These are phyloP conservation scores for Madoqua kirkii DNA, from an alignment of 2,113 vertebrate species.

Conservation along the genomic window DNA sequence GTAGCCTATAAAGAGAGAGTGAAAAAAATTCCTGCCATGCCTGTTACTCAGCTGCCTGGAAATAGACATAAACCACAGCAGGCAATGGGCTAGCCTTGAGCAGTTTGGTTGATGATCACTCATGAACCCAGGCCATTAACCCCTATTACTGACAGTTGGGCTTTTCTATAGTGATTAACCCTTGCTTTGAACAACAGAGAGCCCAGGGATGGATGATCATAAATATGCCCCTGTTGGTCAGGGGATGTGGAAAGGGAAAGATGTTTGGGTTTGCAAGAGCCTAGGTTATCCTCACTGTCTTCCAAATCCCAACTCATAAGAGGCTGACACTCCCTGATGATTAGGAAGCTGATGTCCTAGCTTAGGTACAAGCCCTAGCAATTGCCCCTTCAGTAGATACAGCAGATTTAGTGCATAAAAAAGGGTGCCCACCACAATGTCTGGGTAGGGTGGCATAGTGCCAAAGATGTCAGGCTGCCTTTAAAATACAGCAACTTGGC, in stretches of 20 bases:
- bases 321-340: neutral
- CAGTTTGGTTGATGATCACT: neutral
- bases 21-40: neutral
- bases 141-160: neutral
- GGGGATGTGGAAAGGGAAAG: neutral
- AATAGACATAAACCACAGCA: neutral
- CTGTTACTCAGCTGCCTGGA: neutral
- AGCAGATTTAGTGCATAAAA: neutral
- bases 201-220: neutral
- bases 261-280: neutral
- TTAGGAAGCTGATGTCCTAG: neutral
- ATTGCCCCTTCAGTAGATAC: neutral
- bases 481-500: neutral
- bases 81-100: neutral
- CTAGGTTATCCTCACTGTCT: neutral
- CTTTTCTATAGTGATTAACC: neutral
- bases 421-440: neutral
- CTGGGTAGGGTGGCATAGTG: neutral
- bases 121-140: neutral
- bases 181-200: neutral
- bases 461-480: neutral
- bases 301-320: neutral
- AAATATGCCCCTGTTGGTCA: neutral
- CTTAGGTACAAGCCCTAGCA: neutral
- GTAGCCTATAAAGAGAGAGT: neutral